A percentile compares a stretch with the other conserved stretches of the same genome.
phyloP scores from a whole-genome alignment of 2,888 invertebrate genomes.

The Nephrotoma appendiculata region DNA sequence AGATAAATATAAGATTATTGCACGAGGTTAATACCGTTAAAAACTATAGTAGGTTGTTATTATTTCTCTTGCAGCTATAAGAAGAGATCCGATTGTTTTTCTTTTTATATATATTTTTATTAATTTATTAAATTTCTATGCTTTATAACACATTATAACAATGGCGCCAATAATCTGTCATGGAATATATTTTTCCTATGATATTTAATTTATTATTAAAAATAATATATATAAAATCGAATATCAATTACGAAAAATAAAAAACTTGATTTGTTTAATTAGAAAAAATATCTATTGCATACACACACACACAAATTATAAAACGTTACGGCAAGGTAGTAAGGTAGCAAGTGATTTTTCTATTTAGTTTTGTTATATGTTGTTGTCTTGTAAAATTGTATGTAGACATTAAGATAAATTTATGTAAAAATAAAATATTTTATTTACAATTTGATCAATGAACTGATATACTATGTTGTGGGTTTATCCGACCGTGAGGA shows the following conservation, averaged over 20 bases:
- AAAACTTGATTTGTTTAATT: neutral
- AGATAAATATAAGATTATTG: neutral
- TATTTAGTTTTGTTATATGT: neutral
- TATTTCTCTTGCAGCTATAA: neutral
- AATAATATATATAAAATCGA: neutral
- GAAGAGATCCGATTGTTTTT: neutral
- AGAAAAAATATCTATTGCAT: neutral
- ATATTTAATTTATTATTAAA: neutral
- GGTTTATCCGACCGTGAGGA: neutral
- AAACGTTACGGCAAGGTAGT: neutral
- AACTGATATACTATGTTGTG: neutral
- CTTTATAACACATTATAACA: neutral
- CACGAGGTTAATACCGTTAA: neutral
- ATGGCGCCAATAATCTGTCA: neutral
- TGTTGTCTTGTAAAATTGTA: neutral
- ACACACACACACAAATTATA: neutral
- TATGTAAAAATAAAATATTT: neutral
- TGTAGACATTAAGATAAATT: neutral
- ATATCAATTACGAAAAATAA: neutral
- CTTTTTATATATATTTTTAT: neutral
- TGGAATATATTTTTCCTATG: neutral
- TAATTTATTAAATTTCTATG: neutral
- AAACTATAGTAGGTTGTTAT: neutral
- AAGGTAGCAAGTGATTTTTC: neutral
- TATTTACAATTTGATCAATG: neutral